Evolutionary conservation across 1,140 invertebrate genomes (phyloP).

Genomic region (Elymnias hypermnestra): DNA sequence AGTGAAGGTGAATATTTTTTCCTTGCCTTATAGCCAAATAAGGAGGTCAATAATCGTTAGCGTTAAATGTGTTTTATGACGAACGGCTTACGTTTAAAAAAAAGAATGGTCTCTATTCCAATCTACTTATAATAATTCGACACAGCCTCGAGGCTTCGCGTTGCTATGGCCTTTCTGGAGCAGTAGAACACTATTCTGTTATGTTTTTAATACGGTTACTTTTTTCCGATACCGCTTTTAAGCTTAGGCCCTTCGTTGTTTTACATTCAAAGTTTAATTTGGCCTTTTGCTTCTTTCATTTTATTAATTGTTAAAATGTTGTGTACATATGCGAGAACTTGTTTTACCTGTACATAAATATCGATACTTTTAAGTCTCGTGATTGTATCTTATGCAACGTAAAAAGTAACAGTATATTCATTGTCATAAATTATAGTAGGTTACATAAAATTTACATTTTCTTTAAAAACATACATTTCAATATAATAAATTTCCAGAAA

Average conservation of each 20-base stretch:
- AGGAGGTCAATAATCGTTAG: slow-evolving; percentile 2
- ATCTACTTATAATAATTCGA: slow-evolving; percentile 51
- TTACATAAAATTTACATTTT: too few relatives aligned
- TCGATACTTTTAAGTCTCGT: too few relatives aligned
- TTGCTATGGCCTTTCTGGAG: slow-evolving; percentile 58
- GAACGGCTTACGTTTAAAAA: slow-evolving; percentile 11
- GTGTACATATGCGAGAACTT: too few relatives aligned
- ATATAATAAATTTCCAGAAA: too few relatives aligned
- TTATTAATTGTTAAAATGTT: neutral
- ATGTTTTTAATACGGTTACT: slow-evolving; percentile 64
- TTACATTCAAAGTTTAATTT: slow-evolving; percentile 12
- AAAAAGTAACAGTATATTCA: too few relatives aligned
- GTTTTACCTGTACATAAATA: too few relatives aligned
- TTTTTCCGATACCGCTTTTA: slow-evolving; percentile 49
- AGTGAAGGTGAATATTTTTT: neutral
- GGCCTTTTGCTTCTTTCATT: neutral
- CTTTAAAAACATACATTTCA: too few relatives aligned
- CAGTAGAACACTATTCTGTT: slow-evolving; percentile 64
- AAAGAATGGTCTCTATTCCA: slow-evolving; percentile 18
- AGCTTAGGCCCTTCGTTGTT: slow-evolving; percentile 36
- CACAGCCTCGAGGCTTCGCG: slow-evolving; percentile 38
- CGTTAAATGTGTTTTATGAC: slow-evolving; percentile 18
- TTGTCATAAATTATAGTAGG: too few relatives aligned
- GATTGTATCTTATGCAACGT: too few relatives aligned
- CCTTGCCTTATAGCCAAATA: neutral